phyloP scores from a whole-genome alignment of 1,140 invertebrate genomes.

The Branchinecta lindahli region DNA sequence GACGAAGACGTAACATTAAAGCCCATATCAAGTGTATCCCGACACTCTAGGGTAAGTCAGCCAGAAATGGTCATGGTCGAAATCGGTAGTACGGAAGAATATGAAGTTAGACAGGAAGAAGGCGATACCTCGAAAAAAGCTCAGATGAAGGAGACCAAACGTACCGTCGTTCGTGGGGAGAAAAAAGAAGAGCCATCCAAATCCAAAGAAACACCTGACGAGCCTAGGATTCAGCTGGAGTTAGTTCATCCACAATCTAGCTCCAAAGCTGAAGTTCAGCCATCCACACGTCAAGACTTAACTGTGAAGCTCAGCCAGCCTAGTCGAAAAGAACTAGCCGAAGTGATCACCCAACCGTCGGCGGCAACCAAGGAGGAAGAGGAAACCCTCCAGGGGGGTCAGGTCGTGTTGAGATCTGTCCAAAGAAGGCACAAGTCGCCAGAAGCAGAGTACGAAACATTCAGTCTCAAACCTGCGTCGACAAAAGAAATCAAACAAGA shows the following conservation, averaged over 20 bases:
- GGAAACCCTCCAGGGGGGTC: too few species aligned
- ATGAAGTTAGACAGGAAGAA: not conserved
- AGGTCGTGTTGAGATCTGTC: not conserved
- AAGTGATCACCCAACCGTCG: not conserved
- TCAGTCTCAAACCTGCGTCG: conserved; percentile 9
- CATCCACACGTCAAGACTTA: too few species aligned
- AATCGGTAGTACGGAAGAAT: not conserved
- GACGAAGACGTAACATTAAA: not conserved
- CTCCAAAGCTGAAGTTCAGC: not conserved
- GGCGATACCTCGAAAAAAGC: not conserved
- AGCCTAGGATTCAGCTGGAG: not conserved
- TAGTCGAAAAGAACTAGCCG: not conserved
- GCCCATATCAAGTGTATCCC: conserved; percentile 13
- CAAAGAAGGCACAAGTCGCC: conserved; percentile 16
- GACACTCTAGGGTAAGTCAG: not conserved
- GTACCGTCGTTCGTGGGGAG: not conserved
- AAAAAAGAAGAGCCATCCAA: not conserved
- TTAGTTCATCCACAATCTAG: not conserved
- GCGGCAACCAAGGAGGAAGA: not conserved
- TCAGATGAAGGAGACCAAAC: not conserved
- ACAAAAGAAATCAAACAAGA: not conserved
- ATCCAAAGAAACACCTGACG: not conserved
- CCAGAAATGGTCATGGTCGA: not conserved
- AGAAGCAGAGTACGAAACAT: conserved; percentile 15
- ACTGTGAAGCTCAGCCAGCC: too few species aligned